A percentile compares a stretch with the other conserved stretches of the same genome.
These are phyloP conservation scores for Fregata magnificens DNA, from an alignment of 2,113 vertebrate species.

Conservation along the genomic window DNA sequence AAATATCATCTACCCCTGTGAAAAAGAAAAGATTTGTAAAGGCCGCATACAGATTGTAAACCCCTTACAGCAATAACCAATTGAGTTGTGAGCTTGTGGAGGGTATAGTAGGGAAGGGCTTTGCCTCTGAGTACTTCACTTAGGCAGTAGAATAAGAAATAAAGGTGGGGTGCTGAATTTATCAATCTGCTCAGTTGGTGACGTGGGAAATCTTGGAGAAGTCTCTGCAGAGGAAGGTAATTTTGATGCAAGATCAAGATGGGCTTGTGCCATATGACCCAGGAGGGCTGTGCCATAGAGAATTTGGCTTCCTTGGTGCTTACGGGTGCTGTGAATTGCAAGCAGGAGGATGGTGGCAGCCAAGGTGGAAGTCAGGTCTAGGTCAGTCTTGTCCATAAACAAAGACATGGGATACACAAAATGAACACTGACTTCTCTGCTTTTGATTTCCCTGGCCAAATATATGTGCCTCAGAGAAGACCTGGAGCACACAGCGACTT, in stretches of 20 bases:
- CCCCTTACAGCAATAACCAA: not conserved
- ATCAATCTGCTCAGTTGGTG: not conserved
- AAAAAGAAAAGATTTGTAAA: not conserved
- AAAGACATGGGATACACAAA: not conserved
- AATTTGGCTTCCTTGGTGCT: not conserved
- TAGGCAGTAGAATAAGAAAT: not conserved
- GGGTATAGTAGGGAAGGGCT: not conserved
- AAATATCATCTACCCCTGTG: not conserved
- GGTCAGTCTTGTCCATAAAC: not conserved
- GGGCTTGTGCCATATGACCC: not conserved
- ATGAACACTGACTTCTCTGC: not conserved
- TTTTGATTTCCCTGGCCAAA: not conserved
- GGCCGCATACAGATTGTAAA: not conserved
- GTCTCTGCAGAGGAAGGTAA: not conserved
- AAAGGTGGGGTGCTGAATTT: not conserved
- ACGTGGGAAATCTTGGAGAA: not conserved
- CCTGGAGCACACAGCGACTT: not conserved
- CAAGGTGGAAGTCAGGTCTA: not conserved
- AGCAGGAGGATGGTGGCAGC: not conserved
- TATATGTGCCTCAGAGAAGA: not conserved
- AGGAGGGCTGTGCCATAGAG: not conserved
- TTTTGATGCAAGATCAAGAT: not conserved
- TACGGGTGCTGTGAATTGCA: not conserved
- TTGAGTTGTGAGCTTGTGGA: not conserved
- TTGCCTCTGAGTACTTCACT: not conserved